phyloP scores from a whole-genome alignment of 2,888 invertebrate genomes.

The Hypselothyrea guttata region DNA sequence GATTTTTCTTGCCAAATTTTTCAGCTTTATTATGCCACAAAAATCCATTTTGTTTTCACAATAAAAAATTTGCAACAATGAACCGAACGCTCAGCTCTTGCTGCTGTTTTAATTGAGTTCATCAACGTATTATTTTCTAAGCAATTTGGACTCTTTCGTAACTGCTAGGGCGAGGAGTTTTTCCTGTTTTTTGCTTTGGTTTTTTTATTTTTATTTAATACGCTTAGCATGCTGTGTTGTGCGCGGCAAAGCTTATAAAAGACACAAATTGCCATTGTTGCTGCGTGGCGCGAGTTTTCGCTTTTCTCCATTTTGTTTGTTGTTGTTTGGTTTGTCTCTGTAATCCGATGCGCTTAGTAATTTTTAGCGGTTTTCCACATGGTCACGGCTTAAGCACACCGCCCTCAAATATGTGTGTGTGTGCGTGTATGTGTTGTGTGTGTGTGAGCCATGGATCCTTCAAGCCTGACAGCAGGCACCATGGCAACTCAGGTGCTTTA shows the following conservation, averaged over 20 bases:
- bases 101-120: slow-evolving; percentile 65
- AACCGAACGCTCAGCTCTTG: slow-evolving; percentile 13
- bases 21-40: no score
- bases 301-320: no score
- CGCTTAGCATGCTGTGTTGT: slow-evolving; percentile 38
- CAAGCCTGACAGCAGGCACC: slow-evolving; percentile 22
- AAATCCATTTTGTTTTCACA: no score
- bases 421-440: no score
- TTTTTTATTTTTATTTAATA: slow-evolving; percentile 32
- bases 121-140: slow-evolving; percentile 62
- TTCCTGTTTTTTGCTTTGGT: slow-evolving; percentile 3
- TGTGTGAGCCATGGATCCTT: slow-evolving; percentile 12
- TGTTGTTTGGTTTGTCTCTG: slow-evolving; percentile 30
- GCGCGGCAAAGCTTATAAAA: slow-evolving; percentile 54
- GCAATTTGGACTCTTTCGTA: slow-evolving; percentile 17
- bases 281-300: not conserved
- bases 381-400: slow-evolving; percentile 28
- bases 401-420: slow-evolving; percentile 2
- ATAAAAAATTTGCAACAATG: no score
- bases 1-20: no score
- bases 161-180: not conserved
- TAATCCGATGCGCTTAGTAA: slow-evolving; percentile 67
- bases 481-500: slow-evolving; percentile 1
- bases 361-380: slow-evolving; percentile 49
- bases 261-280: slow-evolving; percentile 53